These are phyloP conservation scores for Circaetus cinerascens DNA, from an alignment of 2,113 vertebrate genomes.

Conservation along the genomic window DNA sequence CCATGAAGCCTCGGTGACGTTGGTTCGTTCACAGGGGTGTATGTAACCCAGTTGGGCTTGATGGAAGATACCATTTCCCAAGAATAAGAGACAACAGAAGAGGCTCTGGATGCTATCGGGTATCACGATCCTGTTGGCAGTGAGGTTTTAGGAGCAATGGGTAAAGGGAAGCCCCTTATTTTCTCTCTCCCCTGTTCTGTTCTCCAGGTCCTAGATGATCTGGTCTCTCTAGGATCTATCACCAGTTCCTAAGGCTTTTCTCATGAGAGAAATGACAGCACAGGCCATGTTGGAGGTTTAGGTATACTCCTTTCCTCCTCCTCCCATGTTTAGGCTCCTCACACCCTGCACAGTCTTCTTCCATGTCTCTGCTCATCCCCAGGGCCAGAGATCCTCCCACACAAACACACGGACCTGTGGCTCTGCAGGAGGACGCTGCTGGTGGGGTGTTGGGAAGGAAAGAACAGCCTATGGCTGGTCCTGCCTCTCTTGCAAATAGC, in stretches of 20 bases:
- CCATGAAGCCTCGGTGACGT: not conserved
- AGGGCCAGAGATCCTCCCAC: not conserved
- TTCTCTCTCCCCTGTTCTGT: not conserved
- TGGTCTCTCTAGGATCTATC: not conserved
- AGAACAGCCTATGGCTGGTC: not conserved
- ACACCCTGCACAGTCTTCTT: not conserved
- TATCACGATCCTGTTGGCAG: not conserved
- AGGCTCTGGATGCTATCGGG: not conserved
- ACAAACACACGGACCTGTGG: not conserved
- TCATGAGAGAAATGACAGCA: not conserved
- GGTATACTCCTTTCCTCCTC: fast-evolving
- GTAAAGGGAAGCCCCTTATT: not conserved
- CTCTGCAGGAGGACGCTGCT: not conserved
- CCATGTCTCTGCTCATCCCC: not conserved
- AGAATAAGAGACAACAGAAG: not conserved
- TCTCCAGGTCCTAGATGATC: not conserved
- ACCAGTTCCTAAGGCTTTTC: not conserved
- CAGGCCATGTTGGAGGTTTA: not conserved
- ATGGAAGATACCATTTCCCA: not conserved
- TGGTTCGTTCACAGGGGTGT: not conserved
- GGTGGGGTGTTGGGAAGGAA: not conserved
- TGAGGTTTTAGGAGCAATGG: not conserved
- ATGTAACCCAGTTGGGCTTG: not conserved
- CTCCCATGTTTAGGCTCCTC: not conserved
- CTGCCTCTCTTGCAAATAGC: not conserved